Percentiles rank a stretch among this genome's conserved stretches.
Conservation (phyloP, 2,797 vertebrate genomes). For the Scyliorhinus canicula region DNA sequence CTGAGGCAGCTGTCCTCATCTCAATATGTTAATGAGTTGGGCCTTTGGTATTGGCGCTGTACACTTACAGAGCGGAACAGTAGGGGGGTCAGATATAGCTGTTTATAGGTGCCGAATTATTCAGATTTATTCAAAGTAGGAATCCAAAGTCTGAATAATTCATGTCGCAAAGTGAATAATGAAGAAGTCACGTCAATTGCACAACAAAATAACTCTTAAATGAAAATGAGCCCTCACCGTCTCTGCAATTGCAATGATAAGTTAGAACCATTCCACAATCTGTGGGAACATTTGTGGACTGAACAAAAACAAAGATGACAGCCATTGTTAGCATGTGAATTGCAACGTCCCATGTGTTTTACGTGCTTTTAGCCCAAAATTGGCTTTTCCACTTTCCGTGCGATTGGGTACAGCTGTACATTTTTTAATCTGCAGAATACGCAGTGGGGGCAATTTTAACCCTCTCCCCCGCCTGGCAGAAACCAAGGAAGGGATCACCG, state of each 20-base stretch:
- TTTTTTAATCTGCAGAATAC: not conserved
- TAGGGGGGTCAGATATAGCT: not conserved
- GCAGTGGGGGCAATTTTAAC: not conserved
- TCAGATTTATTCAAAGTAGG: conserved; percentile 35
- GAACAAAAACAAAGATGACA: not conserved
- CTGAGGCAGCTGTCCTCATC: conserved; percentile 5
- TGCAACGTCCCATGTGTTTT: not conserved
- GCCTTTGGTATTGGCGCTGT: not conserved
- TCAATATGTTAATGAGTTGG: conserved; percentile 6
- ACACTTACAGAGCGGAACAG: not conserved
- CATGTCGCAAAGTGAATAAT: conserved; percentile 21
- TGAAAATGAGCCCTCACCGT: conserved; percentile 25
- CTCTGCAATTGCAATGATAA: not conserved
- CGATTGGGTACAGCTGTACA: not conserved
- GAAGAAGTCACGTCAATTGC: conserved; percentile 13
- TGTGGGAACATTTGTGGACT: not conserved
- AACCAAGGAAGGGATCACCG: no score
- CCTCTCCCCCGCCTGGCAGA: not conserved
- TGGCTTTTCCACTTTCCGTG: not conserved
- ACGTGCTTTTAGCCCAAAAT: not conserved
- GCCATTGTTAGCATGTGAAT: not conserved
- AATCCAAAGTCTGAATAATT: conserved; percentile 28
- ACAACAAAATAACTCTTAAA: conserved; percentile 29
- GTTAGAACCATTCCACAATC: not conserved
- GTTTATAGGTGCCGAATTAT: conserved; percentile 9